A percentile compares a stretch with the other conserved stretches of the same genome.
Conservation (phyloP, 2,113 vertebrate genomes). For the Cnemophilus loriae region DNA sequence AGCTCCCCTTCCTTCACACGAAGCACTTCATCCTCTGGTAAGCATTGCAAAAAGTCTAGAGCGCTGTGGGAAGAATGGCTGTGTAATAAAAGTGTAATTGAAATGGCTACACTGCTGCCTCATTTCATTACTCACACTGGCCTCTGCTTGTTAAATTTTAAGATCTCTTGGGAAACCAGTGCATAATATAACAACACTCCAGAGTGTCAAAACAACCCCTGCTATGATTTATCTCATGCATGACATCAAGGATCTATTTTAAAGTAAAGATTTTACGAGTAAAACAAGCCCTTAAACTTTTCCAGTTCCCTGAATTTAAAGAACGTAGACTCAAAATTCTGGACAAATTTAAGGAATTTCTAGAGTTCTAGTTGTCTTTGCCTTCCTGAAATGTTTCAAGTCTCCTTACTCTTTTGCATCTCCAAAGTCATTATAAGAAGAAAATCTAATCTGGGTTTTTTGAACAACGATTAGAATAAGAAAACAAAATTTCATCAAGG, state of each 20-base stretch:
- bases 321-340: accelerated
- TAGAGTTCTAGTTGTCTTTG: background rate
- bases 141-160: conserved; percentile 60
- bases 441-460: background rate
- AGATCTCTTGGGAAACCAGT: conserved; percentile 45
- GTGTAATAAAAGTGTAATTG: conserved; percentile 48
- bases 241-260: conserved; percentile 22
- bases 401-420: background rate
- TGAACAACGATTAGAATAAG: background rate
- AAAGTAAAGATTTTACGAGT: background rate
- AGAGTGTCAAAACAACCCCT: conserved; percentile 29
- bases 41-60: background rate
- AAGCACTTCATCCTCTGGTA: background rate
- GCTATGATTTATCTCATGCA: conserved; percentile 14
- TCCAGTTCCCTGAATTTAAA: background rate
- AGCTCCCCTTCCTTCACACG: background rate
- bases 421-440: background rate
- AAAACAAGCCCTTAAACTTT: background rate
- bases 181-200: conserved; percentile 42
- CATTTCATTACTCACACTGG: conserved; percentile 28
- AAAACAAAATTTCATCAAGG: background rate
- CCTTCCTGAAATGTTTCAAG: background rate
- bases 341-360: background rate
- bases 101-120: conserved; percentile 41
- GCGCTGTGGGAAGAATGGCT: conserved; percentile 9